These are phyloP conservation scores for Nomada ferruginata DNA, from an alignment of 2,888 invertebrate species.

Conservation along the genomic window DNA sequence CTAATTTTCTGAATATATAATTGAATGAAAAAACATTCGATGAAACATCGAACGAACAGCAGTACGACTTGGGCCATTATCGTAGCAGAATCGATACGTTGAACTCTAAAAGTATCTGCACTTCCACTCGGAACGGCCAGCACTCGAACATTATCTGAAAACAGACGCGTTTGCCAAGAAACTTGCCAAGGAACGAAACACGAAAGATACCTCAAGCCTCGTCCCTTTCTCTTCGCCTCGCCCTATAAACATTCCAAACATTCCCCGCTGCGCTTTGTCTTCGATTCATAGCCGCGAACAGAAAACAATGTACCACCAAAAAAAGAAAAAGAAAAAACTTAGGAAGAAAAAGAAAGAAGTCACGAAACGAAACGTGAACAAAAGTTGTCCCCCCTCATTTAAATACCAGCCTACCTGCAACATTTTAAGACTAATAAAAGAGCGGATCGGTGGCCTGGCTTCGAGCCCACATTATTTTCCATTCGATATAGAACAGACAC, in stretches of 20 bases:
- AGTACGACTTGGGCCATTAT: background rate
- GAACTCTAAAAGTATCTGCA: slow-evolving; percentile 1
- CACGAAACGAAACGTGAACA: background rate
- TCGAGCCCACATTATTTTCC: slow-evolving; percentile 13
- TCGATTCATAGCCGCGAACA: slow-evolving; percentile 19
- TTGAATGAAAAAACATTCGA: no score
- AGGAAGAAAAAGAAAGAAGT: background rate
- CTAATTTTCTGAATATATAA: no score
- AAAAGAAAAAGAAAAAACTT: background rate
- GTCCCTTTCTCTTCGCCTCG: background rate
- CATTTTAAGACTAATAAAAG: slow-evolving; percentile 36
- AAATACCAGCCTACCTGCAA: slow-evolving; percentile 9
- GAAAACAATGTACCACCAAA: slow-evolving; percentile 2
- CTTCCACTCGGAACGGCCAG: background rate
- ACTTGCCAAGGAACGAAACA: slow-evolving; percentile 7
- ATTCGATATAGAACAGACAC: slow-evolving; percentile 34
- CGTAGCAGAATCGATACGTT: slow-evolving; percentile 1
- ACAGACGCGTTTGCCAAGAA: slow-evolving; percentile 15
- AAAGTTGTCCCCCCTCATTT: slow-evolving; percentile 28
- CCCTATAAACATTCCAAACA: slow-evolving; percentile 6
- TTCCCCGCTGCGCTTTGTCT: slow-evolving; percentile 11
- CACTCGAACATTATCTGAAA: background rate
- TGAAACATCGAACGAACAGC: no score
- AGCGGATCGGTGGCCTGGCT: slow-evolving; percentile 11
- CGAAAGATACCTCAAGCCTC: background rate